Evolutionary conservation across 1,140 invertebrate species (phyloP).

Genomic region (Aphis craccivora): DNA sequence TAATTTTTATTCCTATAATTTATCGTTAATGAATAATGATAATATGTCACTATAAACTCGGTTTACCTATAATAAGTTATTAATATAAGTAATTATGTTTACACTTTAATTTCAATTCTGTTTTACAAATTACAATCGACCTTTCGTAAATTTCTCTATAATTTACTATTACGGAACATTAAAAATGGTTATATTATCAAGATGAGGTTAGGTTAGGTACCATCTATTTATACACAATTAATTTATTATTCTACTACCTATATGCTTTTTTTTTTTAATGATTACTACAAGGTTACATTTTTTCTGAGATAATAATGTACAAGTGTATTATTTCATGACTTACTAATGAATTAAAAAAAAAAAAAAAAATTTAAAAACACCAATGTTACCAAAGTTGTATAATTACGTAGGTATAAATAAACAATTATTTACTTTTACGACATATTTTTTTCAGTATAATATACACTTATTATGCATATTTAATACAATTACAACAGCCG

Average conservation of each 20-base stretch:
- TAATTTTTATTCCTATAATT: too few relatives aligned
- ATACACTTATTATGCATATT: not conserved
- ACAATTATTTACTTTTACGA: conserved; percentile 4
- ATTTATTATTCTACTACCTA: not conserved
- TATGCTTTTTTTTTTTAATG: not conserved
- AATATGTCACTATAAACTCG: not conserved
- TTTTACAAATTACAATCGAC: too few relatives aligned
- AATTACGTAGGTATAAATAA: not conserved
- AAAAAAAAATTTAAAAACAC: not conserved
- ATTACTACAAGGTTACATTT: not conserved
- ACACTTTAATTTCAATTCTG: not conserved
- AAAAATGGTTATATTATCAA: too few relatives aligned
- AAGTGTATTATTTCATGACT: not conserved
- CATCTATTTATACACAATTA: not conserved
- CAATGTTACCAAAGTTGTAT: not conserved
- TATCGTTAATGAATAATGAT: too few relatives aligned
- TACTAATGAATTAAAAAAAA: not conserved
- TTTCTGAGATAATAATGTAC: not conserved
- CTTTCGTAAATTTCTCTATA: too few relatives aligned
- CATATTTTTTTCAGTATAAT: not conserved
- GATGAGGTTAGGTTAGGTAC: too few relatives aligned
- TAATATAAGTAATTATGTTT: not conserved
- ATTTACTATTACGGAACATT: too few relatives aligned
- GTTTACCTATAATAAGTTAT: not conserved
- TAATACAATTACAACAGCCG: not conserved